Percentiles rank a stretch among this genome's conserved stretches.
These are phyloP conservation scores for Brotula barbata DNA, from an alignment of 2,797 vertebrate species.

Conservation along the genomic window DNA sequence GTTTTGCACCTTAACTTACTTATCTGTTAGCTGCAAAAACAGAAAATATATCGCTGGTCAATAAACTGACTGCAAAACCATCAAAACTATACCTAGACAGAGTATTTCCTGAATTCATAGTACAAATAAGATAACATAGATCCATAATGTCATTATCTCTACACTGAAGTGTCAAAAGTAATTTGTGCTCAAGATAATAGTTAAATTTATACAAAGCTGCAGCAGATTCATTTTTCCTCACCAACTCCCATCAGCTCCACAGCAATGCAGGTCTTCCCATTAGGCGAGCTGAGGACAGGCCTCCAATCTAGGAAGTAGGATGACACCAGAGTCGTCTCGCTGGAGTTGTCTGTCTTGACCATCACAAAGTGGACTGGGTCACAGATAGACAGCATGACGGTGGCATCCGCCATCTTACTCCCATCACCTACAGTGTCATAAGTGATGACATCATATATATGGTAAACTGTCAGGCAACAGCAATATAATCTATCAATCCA, in stretches of 20 bases:
- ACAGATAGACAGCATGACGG: conserved; percentile 91
- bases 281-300: conserved; percentile 84
- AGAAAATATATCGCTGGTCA: too few species aligned
- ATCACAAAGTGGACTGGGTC: conserved; percentile 94
- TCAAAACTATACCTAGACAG: too few species aligned
- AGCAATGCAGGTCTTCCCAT: conserved; percentile 81
- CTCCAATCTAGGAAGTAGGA: conserved; percentile 97
- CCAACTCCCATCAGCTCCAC: conserved; percentile 96
- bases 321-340: conserved; percentile 88
- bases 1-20: neutral
- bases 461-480: too few species aligned
- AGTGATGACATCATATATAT: neutral
- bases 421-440: conserved; percentile 81
- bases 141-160: too few species aligned
- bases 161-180: too few species aligned
- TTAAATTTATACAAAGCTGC: neutral
- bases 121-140: too few species aligned
- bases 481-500: neutral
- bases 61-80: too few species aligned
- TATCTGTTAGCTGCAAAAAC: neutral
- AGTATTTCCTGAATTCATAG: too few species aligned
- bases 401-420: conserved; percentile 90
- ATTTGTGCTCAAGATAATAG: neutral
- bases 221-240: conserved; percentile 68
- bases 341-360: conserved; percentile 88